These are phyloP conservation scores for Idaea dimidiata DNA, from an alignment of 2,888 invertebrate species.

Conservation along the genomic window DNA sequence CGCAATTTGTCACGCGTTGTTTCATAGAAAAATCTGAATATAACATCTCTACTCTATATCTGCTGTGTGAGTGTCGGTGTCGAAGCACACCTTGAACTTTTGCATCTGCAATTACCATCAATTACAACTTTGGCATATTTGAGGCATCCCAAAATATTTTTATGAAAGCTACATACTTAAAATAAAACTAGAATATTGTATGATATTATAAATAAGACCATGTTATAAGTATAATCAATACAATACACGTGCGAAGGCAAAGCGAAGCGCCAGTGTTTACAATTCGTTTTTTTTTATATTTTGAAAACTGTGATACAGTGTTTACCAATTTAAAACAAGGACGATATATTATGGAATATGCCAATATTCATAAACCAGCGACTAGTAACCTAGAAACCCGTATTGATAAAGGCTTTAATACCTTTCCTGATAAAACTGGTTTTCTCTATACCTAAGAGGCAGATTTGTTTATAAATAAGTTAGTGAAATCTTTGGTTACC, in stretches of 20 bases:
- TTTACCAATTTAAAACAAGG: background rate
- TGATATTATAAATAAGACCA: conserved; percentile 1
- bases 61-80: no score
- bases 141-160: no score
- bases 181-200: background rate
- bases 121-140: no score
- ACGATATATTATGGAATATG: background rate
- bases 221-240: no score
- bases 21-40: no score
- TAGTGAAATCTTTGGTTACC: background rate
- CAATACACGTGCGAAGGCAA: background rate
- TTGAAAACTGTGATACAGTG: background rate
- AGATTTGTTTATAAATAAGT: background rate
- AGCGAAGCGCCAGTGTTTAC: no score
- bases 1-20: no score
- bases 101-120: no score
- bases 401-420: conserved; percentile 52
- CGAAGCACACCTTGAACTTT: no score
- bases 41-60: no score
- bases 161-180: no score
- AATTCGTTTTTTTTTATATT: no score
- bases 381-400: conserved; percentile 51
- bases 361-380: background rate
- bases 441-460: background rate
- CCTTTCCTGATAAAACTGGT: conserved; percentile 39